phyloP scores from a whole-genome alignment of 2,888 invertebrate genomes.

The Synergus gifuensis region DNA sequence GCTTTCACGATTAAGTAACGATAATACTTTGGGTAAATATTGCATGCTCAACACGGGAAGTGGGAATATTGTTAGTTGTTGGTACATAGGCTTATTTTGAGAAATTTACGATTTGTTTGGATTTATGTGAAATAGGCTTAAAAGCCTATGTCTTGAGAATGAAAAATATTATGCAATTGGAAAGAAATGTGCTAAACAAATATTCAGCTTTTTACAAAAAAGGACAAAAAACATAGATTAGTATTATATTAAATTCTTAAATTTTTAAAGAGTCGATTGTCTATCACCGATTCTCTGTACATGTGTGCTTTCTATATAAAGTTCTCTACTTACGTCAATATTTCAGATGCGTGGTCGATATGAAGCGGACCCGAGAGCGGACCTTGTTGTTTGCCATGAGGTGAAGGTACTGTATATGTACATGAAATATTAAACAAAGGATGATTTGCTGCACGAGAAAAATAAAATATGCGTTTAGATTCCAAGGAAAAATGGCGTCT shows the following conservation, averaged over 20 bases:
- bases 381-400: slow-evolving; percentile 3
- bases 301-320: slow-evolving; percentile 39
- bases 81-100: neutral
- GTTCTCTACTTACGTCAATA: slow-evolving; percentile 6
- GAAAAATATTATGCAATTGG: no score
- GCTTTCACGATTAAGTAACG: neutral
- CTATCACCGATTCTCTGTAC: slow-evolving; percentile 15
- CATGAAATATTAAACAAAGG: no score
- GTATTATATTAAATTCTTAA: neutral
- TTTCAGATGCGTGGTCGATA: neutral
- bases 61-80: neutral
- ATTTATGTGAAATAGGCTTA: neutral
- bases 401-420: neutral
- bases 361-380: neutral
- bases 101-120: neutral
- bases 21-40: neutral
- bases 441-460: no score
- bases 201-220: no score
- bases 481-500: no score
- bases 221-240: neutral
- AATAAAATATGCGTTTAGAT: no score
- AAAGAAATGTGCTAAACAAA: no score
- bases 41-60: neutral
- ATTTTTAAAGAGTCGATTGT: slow-evolving; percentile 17
- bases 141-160: no score